These are phyloP conservation scores for Sus cebifrons DNA, from an alignment of 2,797 vertebrate species.

Conservation along the genomic window DNA sequence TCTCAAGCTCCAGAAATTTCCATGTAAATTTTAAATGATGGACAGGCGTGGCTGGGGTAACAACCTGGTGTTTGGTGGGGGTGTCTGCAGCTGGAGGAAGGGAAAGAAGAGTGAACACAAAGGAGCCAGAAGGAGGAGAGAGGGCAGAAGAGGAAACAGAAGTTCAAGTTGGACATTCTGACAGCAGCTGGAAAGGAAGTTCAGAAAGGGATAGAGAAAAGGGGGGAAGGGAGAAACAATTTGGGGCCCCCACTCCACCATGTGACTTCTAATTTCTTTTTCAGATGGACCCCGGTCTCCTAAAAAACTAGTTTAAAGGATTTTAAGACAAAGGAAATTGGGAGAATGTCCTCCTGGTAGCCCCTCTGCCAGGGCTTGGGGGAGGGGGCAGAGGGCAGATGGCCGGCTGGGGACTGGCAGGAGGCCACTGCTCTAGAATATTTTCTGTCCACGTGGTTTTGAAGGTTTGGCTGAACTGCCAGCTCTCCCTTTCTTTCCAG, in stretches of 20 bases:
- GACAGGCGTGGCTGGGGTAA: too few relatives aligned
- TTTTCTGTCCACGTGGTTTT: not conserved
- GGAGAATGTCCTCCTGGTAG: not conserved
- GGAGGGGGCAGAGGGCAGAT: too few relatives aligned
- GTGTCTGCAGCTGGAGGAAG: not conserved
- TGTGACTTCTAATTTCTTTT: not conserved
- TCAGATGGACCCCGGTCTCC: not conserved
- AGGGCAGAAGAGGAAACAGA: not conserved
- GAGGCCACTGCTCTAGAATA: not conserved
- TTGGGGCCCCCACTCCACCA: not conserved
- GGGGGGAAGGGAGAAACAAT: not conserved
- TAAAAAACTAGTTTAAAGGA: not conserved
- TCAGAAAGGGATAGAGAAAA: not conserved
- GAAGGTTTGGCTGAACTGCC: not conserved
- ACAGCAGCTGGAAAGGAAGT: not conserved
- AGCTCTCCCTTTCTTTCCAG: constrained; percentile 27
- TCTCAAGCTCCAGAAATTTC: not conserved
- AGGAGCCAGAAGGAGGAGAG: not conserved
- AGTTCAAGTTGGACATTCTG: not conserved
- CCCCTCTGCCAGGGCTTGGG: not conserved
- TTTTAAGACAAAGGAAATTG: constrained; percentile 69
- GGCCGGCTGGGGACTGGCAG: accelerated
- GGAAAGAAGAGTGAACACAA: not conserved
- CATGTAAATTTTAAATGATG: constrained; percentile 32
- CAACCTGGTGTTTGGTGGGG: not conserved